A percentile compares a stretch with the other conserved stretches of the same genome.
phyloP scores from a whole-genome alignment of 1,140 invertebrate species.

The Fopius arisanus region DNA sequence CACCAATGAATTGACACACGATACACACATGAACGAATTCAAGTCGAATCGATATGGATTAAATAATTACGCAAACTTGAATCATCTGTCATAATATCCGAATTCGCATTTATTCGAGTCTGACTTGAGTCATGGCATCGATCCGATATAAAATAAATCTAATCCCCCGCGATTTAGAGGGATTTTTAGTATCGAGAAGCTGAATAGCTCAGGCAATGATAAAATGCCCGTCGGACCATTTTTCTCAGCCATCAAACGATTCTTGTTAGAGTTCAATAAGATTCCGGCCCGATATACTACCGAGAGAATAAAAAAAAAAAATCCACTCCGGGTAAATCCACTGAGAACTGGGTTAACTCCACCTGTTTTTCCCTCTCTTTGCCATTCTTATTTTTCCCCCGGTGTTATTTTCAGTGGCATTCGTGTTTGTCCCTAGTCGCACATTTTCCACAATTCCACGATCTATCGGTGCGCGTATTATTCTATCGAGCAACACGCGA shows the following conservation, averaged over 20 bases:
- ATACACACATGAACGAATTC: no score
- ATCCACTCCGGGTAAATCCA: not conserved
- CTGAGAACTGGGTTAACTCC: not conserved
- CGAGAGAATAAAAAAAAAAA: not conserved
- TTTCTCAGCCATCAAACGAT: not conserved
- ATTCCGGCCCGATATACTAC: not conserved
- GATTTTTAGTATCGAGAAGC: no score
- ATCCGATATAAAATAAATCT: no score
- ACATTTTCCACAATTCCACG: not conserved
- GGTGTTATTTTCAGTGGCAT: not conserved
- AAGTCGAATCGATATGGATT: no score
- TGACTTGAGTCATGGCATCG: no score
- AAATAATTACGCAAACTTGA: no score
- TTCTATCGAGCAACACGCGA: not conserved
- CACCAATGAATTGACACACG: no score
- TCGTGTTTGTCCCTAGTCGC: not conserved
- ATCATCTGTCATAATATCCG: no score
- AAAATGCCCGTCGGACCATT: no score
- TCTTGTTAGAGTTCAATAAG: not conserved
- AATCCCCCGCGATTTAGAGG: no score
- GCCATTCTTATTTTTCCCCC: not conserved
- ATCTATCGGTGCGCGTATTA: not conserved
- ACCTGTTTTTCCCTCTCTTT: not conserved
- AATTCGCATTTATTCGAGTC: no score
- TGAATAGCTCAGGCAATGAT: no score